Base-by-base conservation (phyloP, 1,140 invertebrate species). In the Eufriesea mexicana region DNA sequence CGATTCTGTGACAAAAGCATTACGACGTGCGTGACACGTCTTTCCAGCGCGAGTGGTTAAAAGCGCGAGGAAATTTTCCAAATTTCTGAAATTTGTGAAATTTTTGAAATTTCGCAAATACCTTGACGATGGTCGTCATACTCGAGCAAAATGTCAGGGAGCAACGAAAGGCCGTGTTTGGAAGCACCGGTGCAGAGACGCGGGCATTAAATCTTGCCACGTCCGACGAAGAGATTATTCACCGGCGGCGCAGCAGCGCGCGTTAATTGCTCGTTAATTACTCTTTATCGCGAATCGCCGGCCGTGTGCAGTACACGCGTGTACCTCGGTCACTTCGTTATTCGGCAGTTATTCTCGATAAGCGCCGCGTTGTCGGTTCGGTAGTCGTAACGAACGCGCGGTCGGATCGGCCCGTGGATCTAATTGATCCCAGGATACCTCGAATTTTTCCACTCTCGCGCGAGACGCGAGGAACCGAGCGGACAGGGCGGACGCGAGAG, bases 181-280 rank as follows among this genome's bases (percentile, higher is more conserved):
- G 25, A 55, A n/a, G 14, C 71, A 16, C 47, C 23, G 45, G 35
- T 20, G n/a, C 28, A 42, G 25, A 57, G 54, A 59, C 25, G 28
- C 23, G 9, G 12, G 5, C 28, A 55, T 74, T 66, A 81, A 75
- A 81, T 74, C 61, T n/a, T 25, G 18, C 12, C 49, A 35, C 25
- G 35, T 12, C 51, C 18, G 5, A 47, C 59, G 35, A 18, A 45
- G n/a, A 74, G 73, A 81, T 81, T 81, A 81, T 75, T 75, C 79
- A 75, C 35, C 57, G 57, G 35, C 12, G 55, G 20, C 14, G 14
- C 61, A 62, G 70, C 70, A 23, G 20, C 28, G 28, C 71, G 79
- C 79, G 79, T 81, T 81, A 81, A 81, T 81, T 81, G 72, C 79
- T 75, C 79, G 79, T 81, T 81, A 81, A 81, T 81, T 81, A 81